Conservation (phyloP, 2,797 vertebrate genomes). For the Calcarius lapponicus region DNA sequence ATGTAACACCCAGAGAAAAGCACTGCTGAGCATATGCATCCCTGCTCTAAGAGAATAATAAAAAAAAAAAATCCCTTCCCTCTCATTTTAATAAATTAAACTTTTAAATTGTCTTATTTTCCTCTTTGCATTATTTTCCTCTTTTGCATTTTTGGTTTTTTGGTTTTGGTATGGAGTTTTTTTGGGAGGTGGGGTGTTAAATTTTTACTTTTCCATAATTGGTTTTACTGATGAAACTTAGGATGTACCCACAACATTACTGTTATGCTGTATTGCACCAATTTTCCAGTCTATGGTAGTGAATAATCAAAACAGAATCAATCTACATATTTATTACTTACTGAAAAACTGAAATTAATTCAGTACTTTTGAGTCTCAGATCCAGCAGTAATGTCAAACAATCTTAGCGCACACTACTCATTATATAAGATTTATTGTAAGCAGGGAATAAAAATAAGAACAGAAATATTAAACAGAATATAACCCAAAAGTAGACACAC, state of each 20-base stretch:
- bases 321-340: not conserved
- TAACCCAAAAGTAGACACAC: not conserved
- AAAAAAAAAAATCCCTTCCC: not conserved
- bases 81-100: not conserved
- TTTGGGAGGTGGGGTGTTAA: not conserved
- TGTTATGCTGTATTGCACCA: not conserved
- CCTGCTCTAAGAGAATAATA: not conserved
- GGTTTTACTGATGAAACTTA: not conserved
- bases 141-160: not conserved
- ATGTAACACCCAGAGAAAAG: not conserved
- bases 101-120: not conserved
- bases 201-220: not conserved
- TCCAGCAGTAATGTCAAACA: not conserved
- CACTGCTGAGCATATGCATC: not conserved
- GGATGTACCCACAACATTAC: not conserved
- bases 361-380: not conserved
- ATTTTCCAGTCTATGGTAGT: not conserved
- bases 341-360: not conserved
- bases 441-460: not conserved
- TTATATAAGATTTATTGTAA: not conserved
- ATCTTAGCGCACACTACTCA: not conserved
- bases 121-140: not conserved
- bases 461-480: not conserved
- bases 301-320: not conserved
- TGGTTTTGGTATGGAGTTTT: not conserved